Evolutionary conservation across 2,113 vertebrate species (phyloP).

Genomic region (Urocolius indicus): DNA sequence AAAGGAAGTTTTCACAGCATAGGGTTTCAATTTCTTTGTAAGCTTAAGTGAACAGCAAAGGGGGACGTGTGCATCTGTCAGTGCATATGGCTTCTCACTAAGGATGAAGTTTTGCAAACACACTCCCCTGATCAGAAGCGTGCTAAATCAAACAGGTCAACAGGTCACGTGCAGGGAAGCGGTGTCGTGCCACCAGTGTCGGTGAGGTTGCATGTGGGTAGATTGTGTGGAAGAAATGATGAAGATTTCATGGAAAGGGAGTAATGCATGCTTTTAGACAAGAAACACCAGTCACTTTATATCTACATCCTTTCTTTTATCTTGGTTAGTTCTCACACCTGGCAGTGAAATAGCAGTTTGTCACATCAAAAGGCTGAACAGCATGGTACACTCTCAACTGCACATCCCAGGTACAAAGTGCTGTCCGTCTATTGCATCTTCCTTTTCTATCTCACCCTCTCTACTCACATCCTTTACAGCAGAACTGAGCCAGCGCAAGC

Average conservation of each 20-base stretch:
- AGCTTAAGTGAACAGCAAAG: constrained; percentile 55
- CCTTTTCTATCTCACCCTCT: not conserved
- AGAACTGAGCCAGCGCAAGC: not conserved
- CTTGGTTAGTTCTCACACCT: not conserved
- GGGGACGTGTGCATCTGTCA: constrained; percentile 34
- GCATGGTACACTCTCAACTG: not conserved
- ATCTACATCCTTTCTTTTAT: not conserved
- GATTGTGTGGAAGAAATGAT: not conserved
- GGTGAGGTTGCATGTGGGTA: not conserved
- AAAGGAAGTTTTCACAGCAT: constrained; percentile 52
- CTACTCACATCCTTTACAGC: not conserved
- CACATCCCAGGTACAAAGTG: not conserved
- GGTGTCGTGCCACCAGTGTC: not conserved
- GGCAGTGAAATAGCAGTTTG: not conserved
- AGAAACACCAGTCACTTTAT: not conserved
- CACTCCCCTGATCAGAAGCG: accelerated
- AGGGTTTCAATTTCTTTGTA: constrained; percentile 28
- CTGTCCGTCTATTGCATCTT: not conserved
- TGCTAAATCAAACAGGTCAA: not conserved
- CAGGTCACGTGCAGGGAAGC: not conserved
- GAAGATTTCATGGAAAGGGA: not conserved
- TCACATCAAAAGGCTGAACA: not conserved
- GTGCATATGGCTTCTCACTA: constrained; percentile 37
- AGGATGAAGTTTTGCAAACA: not conserved
- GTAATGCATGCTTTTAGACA: not conserved